A percentile compares a stretch with the other conserved stretches of the same genome.
phyloP scores from a whole-genome alignment of 1,140 invertebrate species.

The Bombus impatiens region DNA sequence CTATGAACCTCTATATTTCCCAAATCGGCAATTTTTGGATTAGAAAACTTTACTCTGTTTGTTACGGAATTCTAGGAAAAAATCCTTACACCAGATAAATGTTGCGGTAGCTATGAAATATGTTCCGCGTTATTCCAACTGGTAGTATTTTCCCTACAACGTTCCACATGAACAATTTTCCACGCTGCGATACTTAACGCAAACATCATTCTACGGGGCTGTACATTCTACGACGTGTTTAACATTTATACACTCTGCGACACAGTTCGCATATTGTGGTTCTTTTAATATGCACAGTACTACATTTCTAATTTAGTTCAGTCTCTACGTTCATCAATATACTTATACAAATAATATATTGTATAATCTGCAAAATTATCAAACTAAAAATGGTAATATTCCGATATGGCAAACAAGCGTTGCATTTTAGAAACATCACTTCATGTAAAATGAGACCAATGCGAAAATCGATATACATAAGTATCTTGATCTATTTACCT shows the following conservation, averaged over 20 bases:
- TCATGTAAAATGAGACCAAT: too few species aligned
- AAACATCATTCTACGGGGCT: conserved; percentile 24
- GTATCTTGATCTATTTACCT: too few species aligned
- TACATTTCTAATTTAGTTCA: conserved; percentile 5
- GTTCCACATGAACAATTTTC: conserved; percentile 48
- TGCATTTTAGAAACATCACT: too few species aligned
- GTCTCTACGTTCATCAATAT: neutral
- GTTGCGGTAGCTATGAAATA: conserved; percentile 32
- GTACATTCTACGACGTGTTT: conserved; percentile 19
- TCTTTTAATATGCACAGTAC: conserved; percentile 15
- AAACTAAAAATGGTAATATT: neutral
- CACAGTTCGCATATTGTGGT: conserved; percentile 21
- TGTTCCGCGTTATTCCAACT: neutral
- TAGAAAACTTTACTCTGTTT: neutral
- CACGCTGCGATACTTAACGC: conserved; percentile 38
- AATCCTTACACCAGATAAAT: conserved; percentile 17
- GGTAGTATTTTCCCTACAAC: conserved; percentile 20
- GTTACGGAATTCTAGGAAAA: neutral
- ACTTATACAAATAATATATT: neutral
- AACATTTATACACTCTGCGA: conserved; percentile 13
- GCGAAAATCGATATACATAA: too few species aligned
- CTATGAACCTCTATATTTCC: neutral
- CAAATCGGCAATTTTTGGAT: neutral
- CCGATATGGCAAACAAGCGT: too few species aligned
- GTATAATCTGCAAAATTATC: neutral